A percentile compares a stretch with the other conserved stretches of the same genome.
phyloP scores from a whole-genome alignment of 2,113 vertebrate genomes.

The Bombycilla garrulus region DNA sequence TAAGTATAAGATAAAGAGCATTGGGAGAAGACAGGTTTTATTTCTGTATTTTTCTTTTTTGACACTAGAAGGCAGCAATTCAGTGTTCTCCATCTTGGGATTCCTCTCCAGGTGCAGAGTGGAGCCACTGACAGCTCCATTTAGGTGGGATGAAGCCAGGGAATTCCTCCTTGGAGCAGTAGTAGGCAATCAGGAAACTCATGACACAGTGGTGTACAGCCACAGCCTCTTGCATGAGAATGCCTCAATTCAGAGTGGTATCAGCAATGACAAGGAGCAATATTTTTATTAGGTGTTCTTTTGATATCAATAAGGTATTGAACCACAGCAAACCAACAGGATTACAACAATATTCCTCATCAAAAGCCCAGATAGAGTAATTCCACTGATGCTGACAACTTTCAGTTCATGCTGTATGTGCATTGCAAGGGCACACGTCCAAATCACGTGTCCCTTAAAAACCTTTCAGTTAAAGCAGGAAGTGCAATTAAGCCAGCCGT shows the following conservation, averaged over 20 bases:
- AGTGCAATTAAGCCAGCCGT: constrained; percentile 4
- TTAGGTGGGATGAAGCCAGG: background rate
- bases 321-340: background rate
- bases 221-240: background rate
- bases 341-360: background rate
- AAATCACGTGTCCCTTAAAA: background rate
- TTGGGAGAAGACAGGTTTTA: background rate
- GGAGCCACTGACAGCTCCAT: background rate
- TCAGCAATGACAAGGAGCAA: background rate
- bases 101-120: background rate
- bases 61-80: background rate
- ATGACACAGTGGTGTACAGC: background rate
- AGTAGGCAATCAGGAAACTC: background rate
- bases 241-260: background rate
- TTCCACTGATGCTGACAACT: background rate
- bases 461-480: background rate
- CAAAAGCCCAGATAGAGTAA: background rate
- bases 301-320: background rate
- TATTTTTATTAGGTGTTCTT: background rate
- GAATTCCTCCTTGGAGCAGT: background rate
- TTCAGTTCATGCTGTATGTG: background rate
- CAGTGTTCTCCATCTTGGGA: background rate
- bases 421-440: background rate
- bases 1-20: background rate
- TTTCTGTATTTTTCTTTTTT: background rate